Base-by-base conservation (phyloP, 2,888 invertebrate species). In the Amblyjoppa proteus region DNA sequence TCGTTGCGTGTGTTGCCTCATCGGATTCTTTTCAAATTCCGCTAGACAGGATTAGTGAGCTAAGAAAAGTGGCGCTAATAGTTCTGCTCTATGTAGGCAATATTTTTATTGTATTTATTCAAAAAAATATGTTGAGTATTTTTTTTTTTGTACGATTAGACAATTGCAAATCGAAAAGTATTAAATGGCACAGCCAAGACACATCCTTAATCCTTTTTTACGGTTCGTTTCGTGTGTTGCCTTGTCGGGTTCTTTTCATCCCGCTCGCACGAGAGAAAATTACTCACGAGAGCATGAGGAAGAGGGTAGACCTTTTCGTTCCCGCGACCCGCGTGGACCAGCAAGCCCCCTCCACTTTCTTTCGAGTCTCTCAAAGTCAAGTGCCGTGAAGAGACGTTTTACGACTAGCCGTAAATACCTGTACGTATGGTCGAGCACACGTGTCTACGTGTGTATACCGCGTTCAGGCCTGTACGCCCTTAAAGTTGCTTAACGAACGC, bases 331-430 rank as follows among this genome's bases (percentile, higher is more conserved):
- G 73, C 74, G 70, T 51, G 71, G 75, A 53, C 68, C 56, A 51
- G 45, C 34, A 71, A 13, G 13, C 58, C 28, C 61, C 49, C 51
- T 49, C 78, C 64, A 38, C 6, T 53, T 71, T 61, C 61, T 53
- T 58, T 11, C 53, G 51, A 79, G 81, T 82, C 85, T 85, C 85
- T 79, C 79, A 73, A 79, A 87, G 87, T 87, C 85, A 83, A 86
- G 82, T 84, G 82, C 84, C 84, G 85, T 85, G 78, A 85, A 87
- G 84, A 75, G 86, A 87, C 84, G 85, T 86, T 86, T 88, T 84
- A 88, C 83, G 88, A 88, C 81, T 73, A 78, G 68, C 84, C 81
- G 81, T 88, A 88, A 88, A 88, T 84, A 87, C 85, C 73, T 85
- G 81, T 82, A 71, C 66, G 74, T 75, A 82, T 84, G 74, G 80